Percentiles rank a stretch among this genome's conserved stretches.
Evolutionary conservation across 2,113 vertebrate species (phyloP).

Genomic region (Noctilio leporinus): DNA sequence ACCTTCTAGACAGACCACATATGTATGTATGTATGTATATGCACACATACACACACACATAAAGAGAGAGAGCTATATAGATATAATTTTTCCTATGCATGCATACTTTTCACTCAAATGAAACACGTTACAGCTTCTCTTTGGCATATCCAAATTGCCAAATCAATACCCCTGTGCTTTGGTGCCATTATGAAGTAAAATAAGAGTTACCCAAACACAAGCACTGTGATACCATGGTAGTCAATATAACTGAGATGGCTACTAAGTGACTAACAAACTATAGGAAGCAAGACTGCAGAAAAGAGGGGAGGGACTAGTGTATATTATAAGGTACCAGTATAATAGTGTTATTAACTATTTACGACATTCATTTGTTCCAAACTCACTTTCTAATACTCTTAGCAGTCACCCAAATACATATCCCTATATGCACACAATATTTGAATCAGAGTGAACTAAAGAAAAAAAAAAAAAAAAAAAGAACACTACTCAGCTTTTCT

Average conservation of each 20-base stretch:
- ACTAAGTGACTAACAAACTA: not conserved
- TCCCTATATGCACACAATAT: not conserved
- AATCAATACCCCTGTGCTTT: not conserved
- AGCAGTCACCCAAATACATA: not conserved
- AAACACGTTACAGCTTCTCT: not conserved
- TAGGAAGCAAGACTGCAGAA: not conserved
- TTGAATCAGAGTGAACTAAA: not conserved
- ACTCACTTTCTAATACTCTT: not conserved
- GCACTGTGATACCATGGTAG: not conserved
- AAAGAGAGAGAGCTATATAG: too few relatives aligned
- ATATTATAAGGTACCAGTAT: not conserved
- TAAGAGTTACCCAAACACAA: not conserved
- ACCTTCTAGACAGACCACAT: too few relatives aligned
- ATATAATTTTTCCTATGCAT: not conserved
- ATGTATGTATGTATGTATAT: too few relatives aligned
- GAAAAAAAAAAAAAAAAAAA: not conserved
- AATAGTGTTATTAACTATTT: not conserved
- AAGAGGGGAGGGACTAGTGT: not conserved
- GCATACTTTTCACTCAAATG: not conserved
- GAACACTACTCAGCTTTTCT: constrained; percentile 25
- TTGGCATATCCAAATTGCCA: not conserved
- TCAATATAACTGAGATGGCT: not conserved
- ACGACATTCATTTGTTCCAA: not conserved
- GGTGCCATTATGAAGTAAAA: not conserved
- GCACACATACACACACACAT: too few relatives aligned